Evolutionary conservation across 2,797 vertebrate genomes (phyloP), one percentile per base, ranked within the genome.

Genomic region (Hybognathus amarus): DNA sequence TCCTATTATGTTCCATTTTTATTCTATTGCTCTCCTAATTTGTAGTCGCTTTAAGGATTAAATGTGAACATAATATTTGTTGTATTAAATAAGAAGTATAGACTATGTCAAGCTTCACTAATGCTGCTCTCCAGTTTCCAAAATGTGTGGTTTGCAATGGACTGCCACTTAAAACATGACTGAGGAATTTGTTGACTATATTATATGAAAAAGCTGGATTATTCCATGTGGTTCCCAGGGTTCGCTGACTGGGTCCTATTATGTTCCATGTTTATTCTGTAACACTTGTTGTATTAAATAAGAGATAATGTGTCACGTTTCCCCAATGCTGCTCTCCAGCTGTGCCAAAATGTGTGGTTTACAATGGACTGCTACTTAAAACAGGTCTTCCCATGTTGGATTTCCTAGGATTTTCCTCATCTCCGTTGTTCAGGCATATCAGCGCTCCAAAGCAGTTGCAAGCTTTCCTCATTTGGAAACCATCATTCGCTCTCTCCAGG

Each of bases 291-390:
- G 13, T 36, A n/a, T 56, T 73, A 17, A 52, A 36, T 74, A 74
- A 45, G 70, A 24, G 64, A 63, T 13, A 40, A 7, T 20, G 20
- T 30, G 38, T 45, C 27, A 82, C 40, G 71, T 82, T 77, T 79
- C 36, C 56, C 67, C 78, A 78, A 85, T 87, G 36, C 70, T 86
- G 33, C 17, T 84, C 74, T 87, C 81, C 81, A 85, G 87, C 68
- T 89, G 82, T 89, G 64, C 68, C 80, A 85, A 87, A 71, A 86
- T 85, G 75, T 85, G 79, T 87, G 45, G 59, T 79, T 85, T 90
- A 77, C 87, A n/a, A 36, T 83, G 81, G 63, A 75, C 82, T 86
- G 63, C 83, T 83, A 81, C 73, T 85, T 89, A 81, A 91, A 90
- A 87, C 89, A 83, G 85, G 83, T 42, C 67, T 83, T 84, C 79